These are phyloP conservation scores for Pyrocephalus nanus DNA, from an alignment of 2,797 vertebrate species.

Conservation along the genomic window DNA sequence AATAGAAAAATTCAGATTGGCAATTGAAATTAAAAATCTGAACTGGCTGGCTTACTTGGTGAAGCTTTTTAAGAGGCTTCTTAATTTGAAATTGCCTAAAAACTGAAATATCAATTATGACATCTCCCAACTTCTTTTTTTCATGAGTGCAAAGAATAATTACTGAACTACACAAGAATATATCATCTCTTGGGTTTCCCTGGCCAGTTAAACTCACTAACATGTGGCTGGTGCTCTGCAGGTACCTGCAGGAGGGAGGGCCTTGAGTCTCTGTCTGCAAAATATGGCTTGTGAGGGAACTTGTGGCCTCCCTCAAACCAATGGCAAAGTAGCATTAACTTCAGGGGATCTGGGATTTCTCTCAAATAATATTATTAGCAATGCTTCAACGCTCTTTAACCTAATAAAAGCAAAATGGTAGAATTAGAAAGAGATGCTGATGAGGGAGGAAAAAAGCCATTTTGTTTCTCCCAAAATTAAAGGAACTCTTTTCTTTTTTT, in stretches of 20 bases:
- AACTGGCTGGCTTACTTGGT: not conserved
- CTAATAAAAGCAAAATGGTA: conserved; percentile 38
- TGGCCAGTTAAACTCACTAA: not conserved
- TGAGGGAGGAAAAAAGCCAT: not conserved
- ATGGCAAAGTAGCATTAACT: not conserved
- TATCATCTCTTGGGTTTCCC: not conserved
- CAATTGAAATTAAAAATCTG: not conserved
- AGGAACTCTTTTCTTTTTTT: not conserved
- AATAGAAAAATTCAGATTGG: not conserved
- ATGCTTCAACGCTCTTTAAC: not conserved
- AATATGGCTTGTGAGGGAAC: not conserved
- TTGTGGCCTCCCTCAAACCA: not conserved
- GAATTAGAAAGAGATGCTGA: conserved; percentile 8
- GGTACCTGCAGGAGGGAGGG: not conserved
- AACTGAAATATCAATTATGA: not conserved
- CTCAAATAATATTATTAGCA: conserved; percentile 33
- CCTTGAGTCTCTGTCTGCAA: not conserved
- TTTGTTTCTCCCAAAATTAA: conserved; percentile 19
- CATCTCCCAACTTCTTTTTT: not conserved
- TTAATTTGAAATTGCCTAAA: not conserved
- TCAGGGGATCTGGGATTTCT: conserved; percentile 29
- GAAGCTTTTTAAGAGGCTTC: not conserved
- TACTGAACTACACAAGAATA: not conserved
- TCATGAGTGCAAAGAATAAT: not conserved
- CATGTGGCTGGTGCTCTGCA: not conserved